These are phyloP conservation scores for Lophochroa leadbeateri DNA, from an alignment of 2,113 vertebrate species.

Conservation along the genomic window DNA sequence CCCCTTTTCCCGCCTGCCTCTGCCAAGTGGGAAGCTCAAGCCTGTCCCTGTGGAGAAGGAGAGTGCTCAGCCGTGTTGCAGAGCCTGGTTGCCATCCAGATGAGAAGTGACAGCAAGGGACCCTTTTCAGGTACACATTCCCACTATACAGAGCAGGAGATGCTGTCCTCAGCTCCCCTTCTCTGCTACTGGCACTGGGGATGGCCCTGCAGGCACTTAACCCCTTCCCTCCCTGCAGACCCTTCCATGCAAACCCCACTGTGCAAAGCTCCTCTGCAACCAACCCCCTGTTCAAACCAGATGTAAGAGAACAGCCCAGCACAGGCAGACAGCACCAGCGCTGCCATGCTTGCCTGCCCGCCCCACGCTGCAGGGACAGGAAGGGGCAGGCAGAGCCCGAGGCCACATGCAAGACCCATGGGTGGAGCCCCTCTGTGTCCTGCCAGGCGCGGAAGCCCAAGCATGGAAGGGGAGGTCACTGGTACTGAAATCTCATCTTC, in stretches of 20 bases:
- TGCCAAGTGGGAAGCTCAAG: conserved; percentile 3
- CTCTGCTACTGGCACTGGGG: neutral
- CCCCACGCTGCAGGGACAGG: neutral
- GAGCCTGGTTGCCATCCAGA: conserved; percentile 31
- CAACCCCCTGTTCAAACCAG: neutral
- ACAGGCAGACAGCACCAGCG: fast-evolving
- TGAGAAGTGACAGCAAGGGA: conserved; percentile 64
- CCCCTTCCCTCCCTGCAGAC: neutral
- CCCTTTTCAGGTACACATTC: conserved; percentile 49
- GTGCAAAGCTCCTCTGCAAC: neutral
- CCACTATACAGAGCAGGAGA: neutral
- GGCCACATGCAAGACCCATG: neutral
- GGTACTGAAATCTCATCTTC: conserved; percentile 68
- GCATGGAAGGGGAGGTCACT: neutral
- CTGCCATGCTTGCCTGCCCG: neutral
- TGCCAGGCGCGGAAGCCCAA: fast-evolving
- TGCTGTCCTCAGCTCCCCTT: neutral
- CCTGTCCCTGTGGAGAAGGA: conserved; percentile 32
- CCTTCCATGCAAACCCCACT: neutral
- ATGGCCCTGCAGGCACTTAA: neutral
- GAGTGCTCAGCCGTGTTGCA: conserved; percentile 50
- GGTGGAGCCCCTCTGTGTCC: neutral
- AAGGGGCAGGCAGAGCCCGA: neutral
- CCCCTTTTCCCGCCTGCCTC: neutral
- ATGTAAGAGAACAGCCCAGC: neutral